phyloP scores from a whole-genome alignment of 2,888 invertebrate genomes.

The Chorisops tibialis region DNA sequence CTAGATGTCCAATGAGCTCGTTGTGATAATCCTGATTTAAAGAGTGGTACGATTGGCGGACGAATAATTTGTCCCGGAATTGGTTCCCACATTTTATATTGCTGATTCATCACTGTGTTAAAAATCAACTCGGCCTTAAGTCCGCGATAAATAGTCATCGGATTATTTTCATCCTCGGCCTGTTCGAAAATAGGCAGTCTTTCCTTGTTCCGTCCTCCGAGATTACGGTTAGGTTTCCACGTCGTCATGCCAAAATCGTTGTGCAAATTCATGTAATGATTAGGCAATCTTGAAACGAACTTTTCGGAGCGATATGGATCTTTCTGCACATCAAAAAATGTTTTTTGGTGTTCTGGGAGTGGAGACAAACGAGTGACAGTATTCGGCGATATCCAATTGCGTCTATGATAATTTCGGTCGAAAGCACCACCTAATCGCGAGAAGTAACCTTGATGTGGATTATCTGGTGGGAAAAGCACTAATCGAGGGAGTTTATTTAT shows the following conservation, averaged over 20 bases:
- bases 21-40: slow-evolving; percentile 40
- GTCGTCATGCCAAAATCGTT: too few relatives aligned
- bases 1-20: not conserved
- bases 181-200: slow-evolving; percentile 2
- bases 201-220: too few relatives aligned
- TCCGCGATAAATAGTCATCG: slow-evolving; percentile 41
- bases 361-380: not conserved
- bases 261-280: not conserved
- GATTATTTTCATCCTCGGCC: not conserved
- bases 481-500: not conserved
- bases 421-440: too few relatives aligned
- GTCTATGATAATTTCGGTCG: too few relatives aligned
- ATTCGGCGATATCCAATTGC: too few relatives aligned
- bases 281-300: slow-evolving; percentile 6
- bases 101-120: slow-evolving; percentile 44
- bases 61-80: slow-evolving; percentile 48
- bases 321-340: not conserved
- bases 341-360: not conserved
- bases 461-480: not conserved
- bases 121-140: slow-evolving; percentile 44
- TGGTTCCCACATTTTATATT: slow-evolving; percentile 49
- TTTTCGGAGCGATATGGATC: not conserved
- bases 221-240: too few relatives aligned
- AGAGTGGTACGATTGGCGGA: slow-evolving; percentile 45
- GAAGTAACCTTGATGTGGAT: not conserved